A percentile compares a stretch with the other conserved stretches of the same genome.
phyloP scores from a whole-genome alignment of 1,140 invertebrate genomes.

The Medauroidea extradentata region DNA sequence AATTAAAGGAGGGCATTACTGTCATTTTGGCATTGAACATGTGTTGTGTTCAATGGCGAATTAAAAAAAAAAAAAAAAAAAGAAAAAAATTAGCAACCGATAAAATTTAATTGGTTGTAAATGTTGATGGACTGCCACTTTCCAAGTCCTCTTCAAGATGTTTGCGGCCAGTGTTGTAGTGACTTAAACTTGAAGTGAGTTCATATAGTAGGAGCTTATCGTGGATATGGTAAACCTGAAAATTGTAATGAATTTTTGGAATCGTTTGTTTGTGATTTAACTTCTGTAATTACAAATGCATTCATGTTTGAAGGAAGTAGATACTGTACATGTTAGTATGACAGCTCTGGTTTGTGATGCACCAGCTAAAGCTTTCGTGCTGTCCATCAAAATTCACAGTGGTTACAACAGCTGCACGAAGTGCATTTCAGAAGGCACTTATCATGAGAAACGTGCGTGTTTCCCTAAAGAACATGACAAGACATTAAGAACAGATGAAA shows the following conservation, averaged over 20 bases:
- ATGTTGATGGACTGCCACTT: constrained; percentile 28
- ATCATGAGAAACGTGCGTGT: constrained; percentile 11
- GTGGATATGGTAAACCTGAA: constrained; percentile 19
- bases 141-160: constrained; percentile 8
- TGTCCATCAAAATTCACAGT: constrained; percentile 12
- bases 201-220: constrained; percentile 23
- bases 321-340: constrained; percentile 17
- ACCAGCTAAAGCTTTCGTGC: constrained; percentile 25
- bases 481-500: too few relatives aligned
- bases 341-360: constrained; percentile 24
- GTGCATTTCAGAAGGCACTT: constrained; percentile 19
- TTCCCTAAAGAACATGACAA: constrained; percentile 16
- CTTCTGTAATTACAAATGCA: constrained; percentile 9
- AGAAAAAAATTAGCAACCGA: constrained; percentile 6
- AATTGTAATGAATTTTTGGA: constrained; percentile 19
- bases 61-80: too few relatives aligned
- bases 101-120: constrained; percentile 19
- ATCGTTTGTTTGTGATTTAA: constrained; percentile 22
- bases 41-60: too few relatives aligned
- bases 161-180: constrained; percentile 26
- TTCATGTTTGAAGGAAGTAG: constrained; percentile 11
- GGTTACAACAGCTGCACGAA: constrained; percentile 24
- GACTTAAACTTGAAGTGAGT: constrained; percentile 12
- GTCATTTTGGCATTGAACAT: constrained; percentile 14
- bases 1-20: constrained; percentile 17